These are phyloP conservation scores for Deilephila elpenor DNA, from an alignment of 2,888 invertebrate species.

Conservation along the genomic window DNA sequence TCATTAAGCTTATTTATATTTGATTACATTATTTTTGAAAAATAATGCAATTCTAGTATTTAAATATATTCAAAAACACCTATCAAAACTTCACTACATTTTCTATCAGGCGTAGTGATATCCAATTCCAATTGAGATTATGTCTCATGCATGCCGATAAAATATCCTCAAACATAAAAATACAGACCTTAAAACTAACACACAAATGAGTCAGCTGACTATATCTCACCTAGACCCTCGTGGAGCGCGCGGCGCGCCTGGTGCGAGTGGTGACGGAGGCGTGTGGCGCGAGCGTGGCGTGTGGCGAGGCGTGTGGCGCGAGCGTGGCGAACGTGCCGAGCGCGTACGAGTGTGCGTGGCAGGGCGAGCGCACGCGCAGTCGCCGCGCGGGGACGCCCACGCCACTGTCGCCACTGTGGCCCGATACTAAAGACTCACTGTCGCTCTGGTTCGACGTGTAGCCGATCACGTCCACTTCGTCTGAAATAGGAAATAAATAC, in stretches of 20 bases:
- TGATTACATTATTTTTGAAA: no score
- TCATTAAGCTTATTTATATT: no score
- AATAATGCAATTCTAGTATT: no score
- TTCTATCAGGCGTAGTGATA: no score
- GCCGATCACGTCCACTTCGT: conserved; percentile 94
- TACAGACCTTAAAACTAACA: no score
- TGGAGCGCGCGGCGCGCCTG: conserved; percentile 54
- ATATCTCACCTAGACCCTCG: conserved; percentile 69
- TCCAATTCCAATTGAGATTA: no score
- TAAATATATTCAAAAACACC: no score
- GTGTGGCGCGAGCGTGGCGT: conserved; percentile 56
- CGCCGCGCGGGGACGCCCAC: conserved; percentile 80
- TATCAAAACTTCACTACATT: no score
- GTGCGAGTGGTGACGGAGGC: conserved; percentile 50
- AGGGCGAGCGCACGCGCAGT: conserved; percentile 77
- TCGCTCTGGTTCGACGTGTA: conserved; percentile 94
- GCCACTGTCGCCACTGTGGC: conserved; percentile 89
- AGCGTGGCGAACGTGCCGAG: conserved; percentile 65
- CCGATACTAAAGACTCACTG: conserved; percentile 92
- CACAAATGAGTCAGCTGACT: conserved; percentile 26
- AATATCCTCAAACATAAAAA: no score
- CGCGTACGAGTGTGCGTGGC: conserved; percentile 28
- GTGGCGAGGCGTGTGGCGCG: conserved; percentile 48
- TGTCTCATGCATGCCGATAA: no score
- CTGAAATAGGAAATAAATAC: conserved; percentile 75